A percentile compares a stretch with the other conserved stretches of the same genome.
These are phyloP conservation scores for Tetanocera ferruginea DNA, from an alignment of 2,888 invertebrate species.

Conservation along the genomic window DNA sequence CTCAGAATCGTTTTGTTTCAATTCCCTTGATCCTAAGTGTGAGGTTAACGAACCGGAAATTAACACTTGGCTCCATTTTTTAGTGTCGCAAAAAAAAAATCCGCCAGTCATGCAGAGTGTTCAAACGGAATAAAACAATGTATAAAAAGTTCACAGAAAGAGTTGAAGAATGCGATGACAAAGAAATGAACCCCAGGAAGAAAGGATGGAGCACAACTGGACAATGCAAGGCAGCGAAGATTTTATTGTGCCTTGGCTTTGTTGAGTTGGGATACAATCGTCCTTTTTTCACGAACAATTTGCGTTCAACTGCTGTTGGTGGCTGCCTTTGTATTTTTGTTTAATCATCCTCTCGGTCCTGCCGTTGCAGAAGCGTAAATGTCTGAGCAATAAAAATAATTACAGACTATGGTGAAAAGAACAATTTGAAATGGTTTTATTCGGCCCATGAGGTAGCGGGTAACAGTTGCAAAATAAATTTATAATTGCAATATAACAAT, in stretches of 20 bases:
- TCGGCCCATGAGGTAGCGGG: too few relatives aligned
- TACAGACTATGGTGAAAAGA: conserved; percentile 2
- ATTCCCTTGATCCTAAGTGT: background rate
- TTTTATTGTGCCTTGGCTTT: conserved; percentile 21
- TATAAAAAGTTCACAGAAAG: background rate
- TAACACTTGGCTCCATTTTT: conserved; percentile 13
- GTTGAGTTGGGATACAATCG: background rate
- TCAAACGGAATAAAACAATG: background rate
- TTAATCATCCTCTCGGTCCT: background rate
- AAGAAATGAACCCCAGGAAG: background rate
- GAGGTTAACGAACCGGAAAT: conserved; percentile 20
- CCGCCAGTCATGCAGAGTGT: background rate
- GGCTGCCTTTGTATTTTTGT: background rate
- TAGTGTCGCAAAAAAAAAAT: background rate
- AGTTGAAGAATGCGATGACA: background rate
- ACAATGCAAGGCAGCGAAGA: background rate
- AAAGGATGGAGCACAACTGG: background rate
- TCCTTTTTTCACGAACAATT: conserved; percentile 12
- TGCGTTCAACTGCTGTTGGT: background rate
- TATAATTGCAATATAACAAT: too few relatives aligned
- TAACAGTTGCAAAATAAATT: too few relatives aligned
- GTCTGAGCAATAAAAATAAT: conserved; percentile 26
- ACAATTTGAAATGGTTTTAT: background rate
- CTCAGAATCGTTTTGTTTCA: background rate
- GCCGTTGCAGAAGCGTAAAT: background rate